Evolutionary conservation across 2,888 invertebrate species (phyloP).

Genomic region (Pristionchus mayeri): DNA sequence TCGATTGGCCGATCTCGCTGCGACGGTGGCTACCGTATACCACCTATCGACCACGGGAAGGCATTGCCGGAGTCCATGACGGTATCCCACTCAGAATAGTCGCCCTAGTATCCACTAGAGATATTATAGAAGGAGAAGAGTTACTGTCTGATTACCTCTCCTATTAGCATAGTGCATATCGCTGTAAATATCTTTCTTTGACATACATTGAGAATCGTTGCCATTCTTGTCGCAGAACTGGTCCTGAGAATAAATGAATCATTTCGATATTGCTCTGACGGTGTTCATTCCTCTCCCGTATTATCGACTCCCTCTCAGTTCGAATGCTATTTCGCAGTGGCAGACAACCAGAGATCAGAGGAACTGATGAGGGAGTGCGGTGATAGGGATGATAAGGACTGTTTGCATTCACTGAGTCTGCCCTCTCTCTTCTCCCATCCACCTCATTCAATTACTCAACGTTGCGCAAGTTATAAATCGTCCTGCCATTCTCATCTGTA

Average conservation of each 20-base stretch:
- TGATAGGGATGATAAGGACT: slow-evolving; percentile 5
- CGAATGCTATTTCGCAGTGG: neutral
- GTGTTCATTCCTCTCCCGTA: neutral
- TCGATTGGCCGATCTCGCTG: neutral
- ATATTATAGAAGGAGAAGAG: slow-evolving; percentile 11
- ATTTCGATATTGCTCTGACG: neutral
- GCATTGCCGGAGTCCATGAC: slow-evolving; percentile 2
- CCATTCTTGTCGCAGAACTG: slow-evolving; percentile 7
- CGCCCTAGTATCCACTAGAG: slow-evolving; percentile 41
- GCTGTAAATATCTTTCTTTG: neutral
- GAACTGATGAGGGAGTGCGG: neutral
- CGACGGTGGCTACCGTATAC: slow-evolving; percentile 43
- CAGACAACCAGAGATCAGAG: neutral
- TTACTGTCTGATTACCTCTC: slow-evolving; percentile 39
- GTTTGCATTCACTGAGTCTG: slow-evolving; percentile 14
- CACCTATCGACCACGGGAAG: neutral
- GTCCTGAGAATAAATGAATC: slow-evolving; percentile 8
- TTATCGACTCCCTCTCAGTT: slow-evolving; percentile 26
- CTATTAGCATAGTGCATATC: neutral
- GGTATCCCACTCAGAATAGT: slow-evolving; percentile 5
- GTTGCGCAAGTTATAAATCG: too few relatives aligned
- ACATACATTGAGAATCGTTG: slow-evolving; percentile 9
- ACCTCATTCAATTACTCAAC: too few relatives aligned
- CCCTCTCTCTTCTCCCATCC: slow-evolving; percentile 5
- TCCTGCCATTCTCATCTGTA: too few relatives aligned